phyloP scores from a whole-genome alignment of 2,888 invertebrate genomes.

The Homarus gammarus region DNA sequence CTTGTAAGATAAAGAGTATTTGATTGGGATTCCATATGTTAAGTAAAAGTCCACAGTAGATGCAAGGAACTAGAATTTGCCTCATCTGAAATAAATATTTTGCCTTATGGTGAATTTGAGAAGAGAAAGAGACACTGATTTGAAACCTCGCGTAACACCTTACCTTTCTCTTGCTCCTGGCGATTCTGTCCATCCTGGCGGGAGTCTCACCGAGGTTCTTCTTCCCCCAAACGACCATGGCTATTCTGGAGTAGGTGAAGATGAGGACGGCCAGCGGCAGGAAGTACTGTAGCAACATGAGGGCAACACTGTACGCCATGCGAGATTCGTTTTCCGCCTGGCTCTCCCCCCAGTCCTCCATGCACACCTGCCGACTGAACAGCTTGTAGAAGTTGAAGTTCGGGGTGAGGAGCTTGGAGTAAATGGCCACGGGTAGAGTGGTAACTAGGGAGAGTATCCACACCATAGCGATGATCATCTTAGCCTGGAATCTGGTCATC shows the following conservation, averaged over 20 bases:
- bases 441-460: conserved; percentile 89
- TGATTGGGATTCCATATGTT: too few relatives aligned
- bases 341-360: conserved; percentile 83
- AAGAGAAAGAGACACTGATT: too few relatives aligned
- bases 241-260: conserved; percentile 92
- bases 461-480: conserved; percentile 85
- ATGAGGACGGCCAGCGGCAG: conserved; percentile 89
- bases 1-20: too few relatives aligned
- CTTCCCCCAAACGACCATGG: conserved; percentile 84
- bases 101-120: too few relatives aligned
- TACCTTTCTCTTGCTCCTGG: conserved; percentile 74
- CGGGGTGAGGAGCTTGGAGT: conserved; percentile 81
- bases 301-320: conserved; percentile 87
- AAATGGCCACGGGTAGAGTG: conserved; percentile 89
- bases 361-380: conserved; percentile 68
- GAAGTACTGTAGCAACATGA: conserved; percentile 90
- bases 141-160: not conserved
- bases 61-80: too few relatives aligned
- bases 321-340: conserved; percentile 80
- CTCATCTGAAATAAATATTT: too few relatives aligned
- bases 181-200: conserved; percentile 63
- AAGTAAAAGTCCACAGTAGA: too few relatives aligned
- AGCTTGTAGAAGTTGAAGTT: conserved; percentile 56
- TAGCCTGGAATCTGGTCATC: conserved; percentile 86
- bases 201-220: conserved; percentile 72